Evolutionary conservation across 2,888 invertebrate genomes (phyloP).

Genomic region (Melangyna quadrimaculata): DNA sequence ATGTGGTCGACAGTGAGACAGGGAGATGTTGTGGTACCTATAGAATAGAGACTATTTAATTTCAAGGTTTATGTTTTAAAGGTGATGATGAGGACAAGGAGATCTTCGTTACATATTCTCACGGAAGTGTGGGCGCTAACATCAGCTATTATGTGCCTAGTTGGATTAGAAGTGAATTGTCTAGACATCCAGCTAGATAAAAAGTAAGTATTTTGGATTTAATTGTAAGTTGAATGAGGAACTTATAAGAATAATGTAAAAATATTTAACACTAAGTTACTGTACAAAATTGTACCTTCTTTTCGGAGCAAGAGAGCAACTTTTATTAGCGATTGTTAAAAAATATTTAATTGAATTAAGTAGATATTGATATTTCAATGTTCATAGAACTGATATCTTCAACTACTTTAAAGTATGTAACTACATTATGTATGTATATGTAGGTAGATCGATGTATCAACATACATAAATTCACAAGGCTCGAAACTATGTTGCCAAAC

Average conservation of each 20-base stretch:
- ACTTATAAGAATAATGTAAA: too few relatives aligned
- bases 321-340: background rate
- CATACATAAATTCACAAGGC: too few relatives aligned
- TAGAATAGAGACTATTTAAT: constrained; percentile 21
- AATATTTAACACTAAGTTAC: too few relatives aligned
- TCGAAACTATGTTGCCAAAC: too few relatives aligned
- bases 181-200: constrained; percentile 25
- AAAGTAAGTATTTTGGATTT: background rate
- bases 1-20: constrained; percentile 31
- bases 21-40: background rate
- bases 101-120: constrained; percentile 35
- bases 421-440: too few relatives aligned
- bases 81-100: constrained; percentile 2
- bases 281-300: too few relatives aligned
- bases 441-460: too few relatives aligned
- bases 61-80: constrained; percentile 33
- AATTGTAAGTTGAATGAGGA: background rate
- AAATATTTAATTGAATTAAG: too few relatives aligned
- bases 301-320: too few relatives aligned
- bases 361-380: too few relatives aligned
- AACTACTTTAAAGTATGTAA: too few relatives aligned
- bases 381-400: too few relatives aligned
- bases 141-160: background rate
- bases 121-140: constrained; percentile 49
- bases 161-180: constrained; percentile 30